phyloP scores from a whole-genome alignment of 1,140 invertebrate genomes.

The Drosophila melanica region DNA sequence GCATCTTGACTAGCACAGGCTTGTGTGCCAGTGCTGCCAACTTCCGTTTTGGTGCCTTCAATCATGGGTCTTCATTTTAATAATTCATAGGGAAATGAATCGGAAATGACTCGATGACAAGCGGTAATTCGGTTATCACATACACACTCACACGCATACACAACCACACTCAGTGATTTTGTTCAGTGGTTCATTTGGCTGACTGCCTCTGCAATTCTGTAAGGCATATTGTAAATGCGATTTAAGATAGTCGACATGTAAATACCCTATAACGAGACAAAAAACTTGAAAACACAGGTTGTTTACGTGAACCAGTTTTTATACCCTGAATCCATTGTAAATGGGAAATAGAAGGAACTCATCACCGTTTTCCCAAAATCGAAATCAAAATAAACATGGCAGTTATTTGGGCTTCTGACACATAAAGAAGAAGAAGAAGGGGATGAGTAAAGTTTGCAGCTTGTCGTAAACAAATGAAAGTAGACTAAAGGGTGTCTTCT shows the following conservation, averaged over 20 bases:
- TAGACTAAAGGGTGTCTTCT: no score
- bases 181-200: background rate
- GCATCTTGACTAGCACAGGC: background rate
- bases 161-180: conserved; percentile 1
- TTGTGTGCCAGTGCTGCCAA: conserved; percentile 4
- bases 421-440: no score
- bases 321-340: no score
- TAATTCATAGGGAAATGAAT: conserved; percentile 71
- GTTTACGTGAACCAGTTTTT: no score
- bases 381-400: no score
- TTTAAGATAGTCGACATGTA: conserved; percentile 10
- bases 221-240: conserved; percentile 1
- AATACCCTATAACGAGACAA: background rate
- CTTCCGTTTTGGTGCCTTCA: conserved; percentile 3
- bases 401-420: no score
- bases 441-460: no score
- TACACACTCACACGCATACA: conserved; percentile 33
- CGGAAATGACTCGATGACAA: conserved; percentile 70
- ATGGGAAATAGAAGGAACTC: no score
- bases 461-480: no score
- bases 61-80: conserved; percentile 52
- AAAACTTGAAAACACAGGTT: no score
- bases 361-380: no score
- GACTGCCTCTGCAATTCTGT: background rate
- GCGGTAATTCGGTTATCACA: conserved; percentile 66